phyloP scores from a whole-genome alignment of 2,888 invertebrate genomes.

The Didymodactylos carnosus region DNA sequence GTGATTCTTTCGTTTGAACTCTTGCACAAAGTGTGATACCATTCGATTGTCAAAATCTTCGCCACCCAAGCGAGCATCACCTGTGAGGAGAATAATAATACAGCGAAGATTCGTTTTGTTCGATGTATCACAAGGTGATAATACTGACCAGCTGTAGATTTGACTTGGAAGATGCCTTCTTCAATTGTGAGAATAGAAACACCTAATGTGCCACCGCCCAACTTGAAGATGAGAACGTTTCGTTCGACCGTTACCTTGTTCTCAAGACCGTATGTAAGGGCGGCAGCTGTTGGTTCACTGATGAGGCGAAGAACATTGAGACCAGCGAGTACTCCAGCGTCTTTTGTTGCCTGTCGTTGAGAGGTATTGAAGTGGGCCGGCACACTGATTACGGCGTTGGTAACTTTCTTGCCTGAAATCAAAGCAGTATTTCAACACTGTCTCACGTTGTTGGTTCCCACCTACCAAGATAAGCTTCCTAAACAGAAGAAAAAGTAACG shows the following conservation, averaged over 20 bases:
- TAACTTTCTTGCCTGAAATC: constrained; percentile 29
- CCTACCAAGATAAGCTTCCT: too few species aligned
- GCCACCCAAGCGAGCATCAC: constrained; percentile 60
- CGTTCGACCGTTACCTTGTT: constrained; percentile 38
- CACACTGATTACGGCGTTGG: constrained; percentile 33
- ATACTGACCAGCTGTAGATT: constrained; percentile 81
- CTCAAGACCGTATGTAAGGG: constrained; percentile 40
- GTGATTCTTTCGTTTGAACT: constrained; percentile 35
- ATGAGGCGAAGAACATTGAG: constrained; percentile 62
- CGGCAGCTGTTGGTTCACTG: constrained; percentile 52
- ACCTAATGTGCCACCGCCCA: constrained; percentile 76
- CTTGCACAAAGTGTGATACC: constrained; percentile 32
- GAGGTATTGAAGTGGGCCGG: constrained; percentile 35
- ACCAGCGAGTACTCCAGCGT: constrained; percentile 59
- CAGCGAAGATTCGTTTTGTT: too few species aligned
- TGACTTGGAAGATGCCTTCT: constrained; percentile 78
- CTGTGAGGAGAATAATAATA: too few species aligned
- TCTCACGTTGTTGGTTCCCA: too few species aligned
- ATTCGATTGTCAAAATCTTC: constrained; percentile 34
- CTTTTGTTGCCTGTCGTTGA: too few species aligned
- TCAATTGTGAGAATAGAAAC: constrained; percentile 82
- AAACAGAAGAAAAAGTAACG: too few species aligned
- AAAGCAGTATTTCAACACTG: too few species aligned
- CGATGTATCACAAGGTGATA: constrained; percentile 69
- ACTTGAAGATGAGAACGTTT: constrained; percentile 45